These are phyloP conservation scores for Tenthredo scrophulariae DNA, from an alignment of 2,888 invertebrate species.

Conservation along the genomic window DNA sequence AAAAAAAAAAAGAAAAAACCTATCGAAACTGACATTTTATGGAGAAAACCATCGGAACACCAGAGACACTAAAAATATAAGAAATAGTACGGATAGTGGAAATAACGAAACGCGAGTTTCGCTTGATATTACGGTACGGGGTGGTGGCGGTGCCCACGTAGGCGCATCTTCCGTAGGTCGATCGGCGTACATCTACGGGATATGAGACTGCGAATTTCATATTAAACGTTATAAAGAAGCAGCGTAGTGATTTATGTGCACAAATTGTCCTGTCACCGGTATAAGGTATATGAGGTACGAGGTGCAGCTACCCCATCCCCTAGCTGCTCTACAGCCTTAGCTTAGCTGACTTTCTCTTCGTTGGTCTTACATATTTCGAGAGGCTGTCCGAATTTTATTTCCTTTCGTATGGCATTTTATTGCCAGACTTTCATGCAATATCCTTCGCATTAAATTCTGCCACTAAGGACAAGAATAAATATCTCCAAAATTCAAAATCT, in stretches of 20 bases:
- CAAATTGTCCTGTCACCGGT: slow-evolving; percentile 75
- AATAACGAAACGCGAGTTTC: slow-evolving; percentile 7
- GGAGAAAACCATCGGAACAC: neutral
- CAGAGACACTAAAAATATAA: neutral
- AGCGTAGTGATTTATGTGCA: slow-evolving; percentile 74
- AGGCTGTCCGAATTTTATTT: slow-evolving; percentile 46
- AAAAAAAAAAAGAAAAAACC: neutral
- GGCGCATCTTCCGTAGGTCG: slow-evolving; percentile 43
- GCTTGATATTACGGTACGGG: slow-evolving; percentile 12
- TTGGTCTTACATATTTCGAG: slow-evolving; percentile 31
- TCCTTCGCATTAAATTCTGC: slow-evolving; percentile 69
- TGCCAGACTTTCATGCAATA: slow-evolving; percentile 65
- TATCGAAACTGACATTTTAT: neutral
- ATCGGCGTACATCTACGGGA: slow-evolving; percentile 34
- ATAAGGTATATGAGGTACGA: slow-evolving; percentile 40
- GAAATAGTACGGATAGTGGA: slow-evolving; percentile 14
- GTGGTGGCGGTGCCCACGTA: slow-evolving; percentile 27
- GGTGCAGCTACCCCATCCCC: slow-evolving; percentile 30
- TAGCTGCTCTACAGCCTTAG: slow-evolving; percentile 9
- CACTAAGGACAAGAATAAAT: slow-evolving; percentile 23
- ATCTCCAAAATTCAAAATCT: slow-evolving; percentile 1
- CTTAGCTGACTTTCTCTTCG: slow-evolving; percentile 20
- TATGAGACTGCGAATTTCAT: slow-evolving; percentile 66
- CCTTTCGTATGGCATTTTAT: slow-evolving; percentile 60
- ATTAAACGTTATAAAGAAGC: slow-evolving; percentile 77